Evolutionary conservation across 2,797 vertebrate species (phyloP), one percentile per base, ranked within the genome.

Genomic region (Acanthurus lineatus): DNA sequence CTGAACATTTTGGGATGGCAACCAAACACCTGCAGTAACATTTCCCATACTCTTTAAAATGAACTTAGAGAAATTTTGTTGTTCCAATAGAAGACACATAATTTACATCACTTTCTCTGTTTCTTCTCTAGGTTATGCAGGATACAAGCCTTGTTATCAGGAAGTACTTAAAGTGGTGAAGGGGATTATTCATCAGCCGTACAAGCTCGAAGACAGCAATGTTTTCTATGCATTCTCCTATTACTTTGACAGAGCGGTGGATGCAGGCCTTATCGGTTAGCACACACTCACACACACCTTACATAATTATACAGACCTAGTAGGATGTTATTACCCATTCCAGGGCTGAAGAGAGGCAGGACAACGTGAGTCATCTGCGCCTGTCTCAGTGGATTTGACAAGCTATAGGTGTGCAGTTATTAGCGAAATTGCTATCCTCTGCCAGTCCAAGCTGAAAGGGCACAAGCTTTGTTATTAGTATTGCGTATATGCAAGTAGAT

Each of bases 181-280:
- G 91, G 97, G 96, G 58, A 93, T 96, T 82, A 94, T 99, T 80
- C 97, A 97, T 87, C 97, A 97, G 86, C 96, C 96, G 0, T 88
- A 94, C 9, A 96, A 98, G 84, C 91, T 98, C 10, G 91, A 92
- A 81, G 90, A 91, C 84, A 86, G 90, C 82, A 93, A 89, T 25
- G 90, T 94, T 71, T 98, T 99, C 92, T 99, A 97, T 32, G 98
- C 98, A 6, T 99, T 99, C 92, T 99, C 98, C 61, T 99, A 99
- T 89, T 99, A 98, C 86, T 99, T 96, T 45, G 98, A 99, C 86
- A 95, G 97, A 82, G 98, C 98, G 4, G 97, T 92, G 80, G 98
- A 99, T 35, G 96, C 96, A 2, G 93, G 95, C 79, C 92, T 99
- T 81, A 98, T 99, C 11, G 96, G 98, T 99, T 82, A 95, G 94